phyloP scores from a whole-genome alignment of 2,797 vertebrate genomes.

The Eurystomus glaucurus region DNA sequence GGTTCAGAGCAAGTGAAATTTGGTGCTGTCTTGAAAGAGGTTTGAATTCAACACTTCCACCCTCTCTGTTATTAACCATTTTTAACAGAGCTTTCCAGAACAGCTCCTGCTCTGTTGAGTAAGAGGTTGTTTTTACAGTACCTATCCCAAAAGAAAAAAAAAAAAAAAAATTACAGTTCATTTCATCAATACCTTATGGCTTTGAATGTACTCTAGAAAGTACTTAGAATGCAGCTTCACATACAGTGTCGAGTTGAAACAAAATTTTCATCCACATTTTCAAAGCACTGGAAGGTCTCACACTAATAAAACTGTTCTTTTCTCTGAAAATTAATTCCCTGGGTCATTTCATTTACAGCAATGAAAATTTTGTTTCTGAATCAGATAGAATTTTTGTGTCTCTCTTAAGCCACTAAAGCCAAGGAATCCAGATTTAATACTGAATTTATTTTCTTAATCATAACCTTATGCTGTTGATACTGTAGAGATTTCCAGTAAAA shows the following conservation, averaged over 20 bases:
- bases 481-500: not conserved
- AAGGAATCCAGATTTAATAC: slow-evolving; percentile 26
- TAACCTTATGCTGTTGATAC: not conserved
- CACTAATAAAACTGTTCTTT: not conserved
- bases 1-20: not conserved
- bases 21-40: not conserved
- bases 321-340: not conserved
- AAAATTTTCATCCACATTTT: not conserved
- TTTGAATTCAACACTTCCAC: not conserved
- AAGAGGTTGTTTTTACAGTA: not conserved
- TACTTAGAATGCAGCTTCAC: not conserved
- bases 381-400: not conserved
- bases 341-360: not conserved
- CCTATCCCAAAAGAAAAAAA: not conserved
- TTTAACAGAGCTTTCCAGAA: not conserved
- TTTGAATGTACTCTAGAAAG: not conserved
- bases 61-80: not conserved
- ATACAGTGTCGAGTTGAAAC: not conserved
- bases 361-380: not conserved
- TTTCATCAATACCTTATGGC: not conserved
- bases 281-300: not conserved
- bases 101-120: not conserved
- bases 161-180: not conserved
- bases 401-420: not conserved
- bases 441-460: slow-evolving; percentile 30